Evolutionary conservation across 2,888 invertebrate species (phyloP), one percentile per base, ranked within the genome.

Genomic region (Agonopterix heracliana): DNA sequence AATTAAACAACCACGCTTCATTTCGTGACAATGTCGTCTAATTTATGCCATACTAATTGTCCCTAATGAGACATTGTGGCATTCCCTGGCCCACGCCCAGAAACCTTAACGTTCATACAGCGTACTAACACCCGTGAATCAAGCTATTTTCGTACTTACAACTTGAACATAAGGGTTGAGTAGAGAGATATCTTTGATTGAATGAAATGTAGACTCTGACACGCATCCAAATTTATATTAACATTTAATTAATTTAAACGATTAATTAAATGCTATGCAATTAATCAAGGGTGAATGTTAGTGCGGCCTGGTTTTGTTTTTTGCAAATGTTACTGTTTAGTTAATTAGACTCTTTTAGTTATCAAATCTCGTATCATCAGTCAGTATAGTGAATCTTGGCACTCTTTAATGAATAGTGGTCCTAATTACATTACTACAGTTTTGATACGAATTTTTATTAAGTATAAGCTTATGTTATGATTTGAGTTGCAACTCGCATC

Each of bases 31-130:
- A 74, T 71, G 70, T 69, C 54, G 57, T 57, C 61, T 77, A 81
- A 80, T 78, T 75, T 77, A 82, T 78, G 71, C 74, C 75, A 76
- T 81, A 77, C 80, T 84, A 83, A 84, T 82, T 79, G 78, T 64
- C 60, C 49, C 64, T 80, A 84, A 85, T 83, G 73, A 81, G 81
- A 74, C 74, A 73, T 69, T 76, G 70, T 73, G 65, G 63, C 62
- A 63, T 53, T 63, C 52, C 52, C 63, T 78, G 73, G 75, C 77
- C 77, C 76, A 74, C 74, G 71, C 66, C 68, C 71, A 34, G n/a
- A 12, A 45, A 38, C 46, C 51, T 47, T 44, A 47, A 47, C 44
- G 35, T 7, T 26, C 46, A 1, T 12, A 3, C 26, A 5, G 7
- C 26, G 26, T 26, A 26, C 26, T 3, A 26, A 26, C 26, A 26